Base-by-base conservation (phyloP, 2,888 invertebrate genomes). In the Marronus borbonicus region DNA sequence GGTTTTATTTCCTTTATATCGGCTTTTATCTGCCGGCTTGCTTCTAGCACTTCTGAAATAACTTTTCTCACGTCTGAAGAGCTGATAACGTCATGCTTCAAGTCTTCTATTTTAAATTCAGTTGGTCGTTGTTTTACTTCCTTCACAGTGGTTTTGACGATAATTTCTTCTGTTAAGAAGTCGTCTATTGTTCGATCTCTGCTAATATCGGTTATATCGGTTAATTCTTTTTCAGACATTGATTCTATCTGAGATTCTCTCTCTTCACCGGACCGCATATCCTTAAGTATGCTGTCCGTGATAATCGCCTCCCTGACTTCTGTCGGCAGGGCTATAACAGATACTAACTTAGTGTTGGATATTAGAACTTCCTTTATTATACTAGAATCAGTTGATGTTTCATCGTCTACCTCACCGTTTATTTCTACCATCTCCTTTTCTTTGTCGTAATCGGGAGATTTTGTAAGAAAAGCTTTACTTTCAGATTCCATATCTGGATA, bases 1-100 rank as follows among this genome's bases (percentile, higher is more conserved):
- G 90, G 90, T 83, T 90, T 90, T 10, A 90, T 78, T 84, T 89
- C 88, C 81, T 88, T 89, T 0, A 90, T 89, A 82, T 90, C 89
- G 64, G 89, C 87, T 80, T 89, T 88, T 36, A 90, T 89, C 83
- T 89, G 89, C 72, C 89, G 87, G 0, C 90, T 88, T n/a, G 86
- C 89, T 83, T 90, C 90, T 44, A 90, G 84, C 8, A 89, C 89
- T 84, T 90, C 89, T 36, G 86, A 87, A 84, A 90, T 89, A n/a
- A 89, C 85, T 81, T 87, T 88, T 52, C 85, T 84, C n/a, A 89
- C 86, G 77, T 89, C 87, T 55, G 80, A 79, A 2, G 79, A 78
- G 24, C 79, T 78, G 36, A 76, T 72, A 17, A 76, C 20, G 20
- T 72, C 58, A 24, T 69, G 66, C 52, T 75, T 60, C 3, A 77